Evolutionary conservation across 1,140 invertebrate species (phyloP), one percentile per base, ranked within the genome.

Genomic region (Pectinophora gossypiella): DNA sequence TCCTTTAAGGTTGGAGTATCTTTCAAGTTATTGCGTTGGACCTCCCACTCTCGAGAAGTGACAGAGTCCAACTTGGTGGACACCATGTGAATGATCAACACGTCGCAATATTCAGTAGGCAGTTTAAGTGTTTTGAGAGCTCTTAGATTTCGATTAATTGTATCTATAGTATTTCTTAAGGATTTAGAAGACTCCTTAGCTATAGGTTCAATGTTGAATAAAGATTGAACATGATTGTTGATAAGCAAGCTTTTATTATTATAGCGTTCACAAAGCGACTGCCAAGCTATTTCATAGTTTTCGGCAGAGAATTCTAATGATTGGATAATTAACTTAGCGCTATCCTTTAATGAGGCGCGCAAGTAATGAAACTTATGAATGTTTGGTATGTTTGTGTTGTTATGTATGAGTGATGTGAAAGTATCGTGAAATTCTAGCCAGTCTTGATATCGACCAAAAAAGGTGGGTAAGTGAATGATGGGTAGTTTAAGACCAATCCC

Each of bases 301-400:
- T 32, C 10, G 7, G 46, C 46, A 9, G 46, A 48, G 23, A 48
- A 48, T 13, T 48, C 46, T 15, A 48, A 35, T 13, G 21, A 48
- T 7, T 7, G 10, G 5, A 35, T 48, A 2, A 27, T n/a, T 15
- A 13, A 19, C 2, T 21, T 16, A 1, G 46, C 46, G 12, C 22
- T 32, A 4, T 15, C 46, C 16, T 47, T 32, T n/a, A 48, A 19
- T 2, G 46, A 9, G 6, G 46, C 46, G 4, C 21, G 21, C 20
- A 27, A 48, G 18, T 48, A 48, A 15, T 40, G 36, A 40, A 40
- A 40, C 15, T 40, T 40, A 15, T 40, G 36, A 16, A 40, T 48
- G 12, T 48, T 48, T 15, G 46, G 23, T 2, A 48, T 48, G 13
- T 10, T 18, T 6, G 7, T 10, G 18, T 23, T 16, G 4, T 9